Base-by-base conservation (phyloP, 2,113 vertebrate genomes). In the Oxyruncus cristatus region DNA sequence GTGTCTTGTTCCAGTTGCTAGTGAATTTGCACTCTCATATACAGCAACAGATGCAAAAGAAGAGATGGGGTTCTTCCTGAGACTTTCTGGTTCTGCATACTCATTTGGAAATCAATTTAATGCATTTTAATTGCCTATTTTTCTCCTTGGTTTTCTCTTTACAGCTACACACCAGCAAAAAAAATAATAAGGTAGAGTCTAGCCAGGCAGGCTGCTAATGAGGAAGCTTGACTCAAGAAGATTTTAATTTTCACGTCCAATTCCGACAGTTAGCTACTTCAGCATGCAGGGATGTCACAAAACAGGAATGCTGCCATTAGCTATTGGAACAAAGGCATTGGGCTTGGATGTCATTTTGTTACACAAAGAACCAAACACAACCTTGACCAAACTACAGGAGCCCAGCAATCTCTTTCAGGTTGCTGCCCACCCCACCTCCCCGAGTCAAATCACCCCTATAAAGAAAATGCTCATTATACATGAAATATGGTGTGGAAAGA, bases 121-220 rank as follows among this genome's bases (percentile, higher is more conserved):
- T 96, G 96, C 96, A 96, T 96, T 97, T 96, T 96, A 96, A 96
- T 93, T 97, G 85, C 95, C 89, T 96, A 87, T 96, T 95, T 96
- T 97, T 95, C 93, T 94, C 93, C 93, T 89, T 77, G 71, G 53
- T 88, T 96, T 92, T 96, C 93, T 93, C 66, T 96, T 95, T 93
- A 94, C 49, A 80, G 92, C 87, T 88, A 88, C 46, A 85, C 55
- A 94, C 76, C 37, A 95, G 78, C 55, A 88, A 95, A 96, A 95
- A 95, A 93, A 91, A 82, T 70, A 96, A 82, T 68, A 91, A 93
- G 78, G 78, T 95, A 94, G 89, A 92, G 88, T 96, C 93, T 96
- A 95, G 93, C 89, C 88, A 89, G 53, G 71, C 92, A 94, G 84
- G 86, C 94, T 94, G 73, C 87, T 95, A 95, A 96, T 94, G 87